Base-by-base conservation (phyloP, 2,888 invertebrate species). In the Bombylius discolor region DNA sequence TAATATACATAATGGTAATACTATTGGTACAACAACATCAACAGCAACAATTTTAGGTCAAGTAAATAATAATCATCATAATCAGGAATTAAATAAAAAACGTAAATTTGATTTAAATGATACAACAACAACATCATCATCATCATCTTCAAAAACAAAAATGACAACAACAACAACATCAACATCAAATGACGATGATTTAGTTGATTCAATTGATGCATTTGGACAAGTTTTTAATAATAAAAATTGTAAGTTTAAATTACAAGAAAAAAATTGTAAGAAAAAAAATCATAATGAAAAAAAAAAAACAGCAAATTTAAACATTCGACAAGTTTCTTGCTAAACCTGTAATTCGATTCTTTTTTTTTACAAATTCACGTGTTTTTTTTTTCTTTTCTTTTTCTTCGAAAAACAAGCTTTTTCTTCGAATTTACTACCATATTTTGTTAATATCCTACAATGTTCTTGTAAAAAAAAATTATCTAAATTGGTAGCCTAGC, bases 171-270 rank as follows among this genome's bases (percentile, higher is more conserved):
- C 46, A 51, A 46, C 31, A 57, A 42, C 49, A 60, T 68, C 63
- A 55, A 64, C 61, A 46, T 61, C 62, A 33, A 62, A 65, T 55
- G 62, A 65, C 47, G 53, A 63, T 58, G 67, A 66, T 60, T 65
- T 73, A 61, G 70, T 69, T 67, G 70, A 69, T 64, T 66, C 70
- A 57, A 69, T 71, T 50, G 73, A 74, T 63, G 66, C 69, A 59
- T 72, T 71, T 62, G 70, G 70, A 58, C 68, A 68, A 64, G 69
- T 68, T 58, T 73, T 62, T 64, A 68, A 68, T 63, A 73, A 73
- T 42, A 42, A 42, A 47, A 47, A 23, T 47, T 47, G 23, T 47
- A 47, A 23, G 47, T n/a, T 23, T 23, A 23, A 23, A 23, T 23
- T 23, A 36, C 34, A 36, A 36, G 34, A 36, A 36, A 36, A 36